Evolutionary conservation across 2,888 invertebrate species (phyloP).

Genomic region (Byasa hedistus): DNA sequence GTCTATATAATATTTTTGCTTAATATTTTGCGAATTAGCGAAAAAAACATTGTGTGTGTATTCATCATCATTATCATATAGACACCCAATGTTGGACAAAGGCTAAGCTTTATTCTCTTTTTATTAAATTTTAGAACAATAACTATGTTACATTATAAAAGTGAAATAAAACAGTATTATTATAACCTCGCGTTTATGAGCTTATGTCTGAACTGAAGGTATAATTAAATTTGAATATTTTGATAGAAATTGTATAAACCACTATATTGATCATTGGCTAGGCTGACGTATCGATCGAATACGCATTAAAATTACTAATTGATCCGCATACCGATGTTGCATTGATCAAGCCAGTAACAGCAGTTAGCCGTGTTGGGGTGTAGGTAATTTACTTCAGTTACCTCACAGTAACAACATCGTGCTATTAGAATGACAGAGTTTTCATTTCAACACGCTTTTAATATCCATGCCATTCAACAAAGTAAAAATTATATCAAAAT

Average conservation of each 20-base stretch:
- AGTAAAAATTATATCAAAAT: too few relatives aligned
- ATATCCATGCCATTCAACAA: neutral
- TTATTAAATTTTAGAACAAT: too few relatives aligned
- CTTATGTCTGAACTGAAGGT: neutral
- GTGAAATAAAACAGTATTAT: neutral
- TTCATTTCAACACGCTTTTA: conserved; percentile 12
- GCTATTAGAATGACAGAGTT: conserved; percentile 10
- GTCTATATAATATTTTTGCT: too few relatives aligned
- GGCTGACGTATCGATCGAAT: conserved; percentile 8
- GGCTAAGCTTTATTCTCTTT: too few relatives aligned
- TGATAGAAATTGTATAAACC: neutral
- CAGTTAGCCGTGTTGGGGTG: conserved; percentile 7
- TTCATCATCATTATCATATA: too few relatives aligned
- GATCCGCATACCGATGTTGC: conserved; percentile 21
- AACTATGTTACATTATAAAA: too few relatives aligned
- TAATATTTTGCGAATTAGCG: too few relatives aligned
- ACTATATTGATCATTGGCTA: neutral
- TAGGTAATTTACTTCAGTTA: conserved; percentile 9
- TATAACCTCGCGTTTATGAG: neutral
- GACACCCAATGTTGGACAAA: too few relatives aligned
- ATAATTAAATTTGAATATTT: neutral
- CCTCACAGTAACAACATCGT: conserved; percentile 6
- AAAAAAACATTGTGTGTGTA: too few relatives aligned
- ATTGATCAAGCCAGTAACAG: conserved; percentile 8
- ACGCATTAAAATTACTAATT: conserved; percentile 22